phyloP scores from a whole-genome alignment of 2,113 vertebrate species.

The Hippocampus zosterae region DNA sequence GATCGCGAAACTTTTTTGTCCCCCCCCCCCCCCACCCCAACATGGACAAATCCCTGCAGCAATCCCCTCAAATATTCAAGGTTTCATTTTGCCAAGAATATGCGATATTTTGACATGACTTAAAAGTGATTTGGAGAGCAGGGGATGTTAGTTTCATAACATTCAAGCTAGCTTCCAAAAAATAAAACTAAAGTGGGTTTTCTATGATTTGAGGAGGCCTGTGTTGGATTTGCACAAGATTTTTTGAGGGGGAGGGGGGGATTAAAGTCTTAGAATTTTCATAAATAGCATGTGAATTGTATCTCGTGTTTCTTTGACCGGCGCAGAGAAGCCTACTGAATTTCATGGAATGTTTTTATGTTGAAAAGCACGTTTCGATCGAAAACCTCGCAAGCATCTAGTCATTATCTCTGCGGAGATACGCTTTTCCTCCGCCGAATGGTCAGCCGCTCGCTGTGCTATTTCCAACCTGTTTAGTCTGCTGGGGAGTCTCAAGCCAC shows the following conservation, averaged over 20 bases:
- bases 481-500: constrained; percentile 30
- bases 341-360: background rate
- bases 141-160: background rate
- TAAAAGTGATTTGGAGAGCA: background rate
- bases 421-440: constrained; percentile 22
- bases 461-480: constrained; percentile 21
- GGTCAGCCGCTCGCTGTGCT: constrained; percentile 25
- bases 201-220: background rate
- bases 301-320: background rate
- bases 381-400: background rate
- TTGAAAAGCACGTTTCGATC: background rate
- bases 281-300: background rate
- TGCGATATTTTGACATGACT: background rate
- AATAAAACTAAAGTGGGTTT: background rate
- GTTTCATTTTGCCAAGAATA: background rate
- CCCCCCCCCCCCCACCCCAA: background rate
- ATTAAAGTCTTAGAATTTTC: background rate
- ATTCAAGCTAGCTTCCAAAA: background rate
- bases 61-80: background rate
- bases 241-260: background rate
- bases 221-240: background rate
- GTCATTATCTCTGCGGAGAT: constrained; percentile 27
- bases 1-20: background rate
- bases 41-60: background rate
- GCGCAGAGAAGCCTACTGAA: background rate